phyloP scores from a whole-genome alignment of 2,888 invertebrate species.

The Yponomeuta sedellus region DNA sequence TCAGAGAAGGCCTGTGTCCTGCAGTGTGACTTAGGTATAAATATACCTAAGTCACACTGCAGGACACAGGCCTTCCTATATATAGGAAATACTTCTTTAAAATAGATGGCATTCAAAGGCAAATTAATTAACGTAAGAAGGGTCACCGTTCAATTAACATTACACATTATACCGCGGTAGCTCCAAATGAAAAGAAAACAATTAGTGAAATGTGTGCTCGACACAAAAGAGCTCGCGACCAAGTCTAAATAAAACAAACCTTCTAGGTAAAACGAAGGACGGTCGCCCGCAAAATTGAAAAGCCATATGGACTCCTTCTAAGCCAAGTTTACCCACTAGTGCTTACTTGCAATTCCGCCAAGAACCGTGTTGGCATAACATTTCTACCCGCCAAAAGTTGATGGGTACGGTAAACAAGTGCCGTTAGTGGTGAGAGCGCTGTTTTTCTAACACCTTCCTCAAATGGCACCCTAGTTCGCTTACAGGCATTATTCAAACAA shows the following conservation, averaged over 20 bases:
- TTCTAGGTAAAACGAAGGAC: neutral
- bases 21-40: too few species aligned
- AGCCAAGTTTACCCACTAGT: constrained; percentile 45
- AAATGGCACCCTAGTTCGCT: constrained; percentile 68
- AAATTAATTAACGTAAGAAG: neutral
- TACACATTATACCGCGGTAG: neutral
- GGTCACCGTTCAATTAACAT: neutral
- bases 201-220: neutral
- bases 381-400: constrained; percentile 63
- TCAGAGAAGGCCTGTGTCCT: too few species aligned
- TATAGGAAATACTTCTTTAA: too few species aligned
- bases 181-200: neutral
- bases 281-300: neutral
- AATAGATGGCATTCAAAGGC: neutral
- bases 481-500: constrained; percentile 75
- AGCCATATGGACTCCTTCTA: constrained; percentile 18
- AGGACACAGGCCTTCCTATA: too few species aligned
- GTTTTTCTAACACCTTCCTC: constrained; percentile 69
- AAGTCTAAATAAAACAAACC: neutral
- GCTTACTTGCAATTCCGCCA: constrained; percentile 69
- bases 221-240: too few species aligned
- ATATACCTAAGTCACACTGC: too few species aligned
- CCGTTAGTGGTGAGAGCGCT: constrained; percentile 60
- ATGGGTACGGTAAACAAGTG: constrained; percentile 70
- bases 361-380: constrained; percentile 60